phyloP scores from a whole-genome alignment of 2,888 invertebrate species.

The Marronus borbonicus region DNA sequence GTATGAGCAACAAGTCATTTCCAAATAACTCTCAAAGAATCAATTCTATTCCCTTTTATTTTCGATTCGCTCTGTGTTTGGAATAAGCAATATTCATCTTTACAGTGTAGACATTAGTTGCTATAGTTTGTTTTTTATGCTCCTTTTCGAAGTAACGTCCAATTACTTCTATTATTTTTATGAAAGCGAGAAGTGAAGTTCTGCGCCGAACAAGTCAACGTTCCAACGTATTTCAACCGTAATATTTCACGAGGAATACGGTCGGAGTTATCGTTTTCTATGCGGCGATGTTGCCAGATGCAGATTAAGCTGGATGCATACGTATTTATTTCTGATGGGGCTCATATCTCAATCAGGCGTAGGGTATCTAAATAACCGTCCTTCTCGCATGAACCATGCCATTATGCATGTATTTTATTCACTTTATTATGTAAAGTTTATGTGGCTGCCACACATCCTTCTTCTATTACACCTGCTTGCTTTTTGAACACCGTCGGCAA shows the following conservation, averaged over 20 bases:
- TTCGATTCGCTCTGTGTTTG: too few relatives aligned
- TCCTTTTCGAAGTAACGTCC: too few relatives aligned
- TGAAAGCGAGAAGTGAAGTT: not conserved
- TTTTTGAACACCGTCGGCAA: slow-evolving; percentile 31
- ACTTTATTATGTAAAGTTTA: slow-evolving; percentile 44
- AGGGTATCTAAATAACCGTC: slow-evolving; percentile 37
- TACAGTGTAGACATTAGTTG: too few relatives aligned
- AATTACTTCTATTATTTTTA: not conserved
- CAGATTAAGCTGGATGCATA: slow-evolving; percentile 38
- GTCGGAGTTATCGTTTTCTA: slow-evolving; percentile 42
- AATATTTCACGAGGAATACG: slow-evolving; percentile 24
- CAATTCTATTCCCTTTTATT: too few relatives aligned
- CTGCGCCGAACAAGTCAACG: not conserved
- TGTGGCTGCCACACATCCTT: slow-evolving; percentile 39
- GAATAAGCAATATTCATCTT: too few relatives aligned
- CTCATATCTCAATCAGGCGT: slow-evolving; percentile 29
- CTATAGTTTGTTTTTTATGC: too few relatives aligned
- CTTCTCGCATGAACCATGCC: slow-evolving; percentile 11
- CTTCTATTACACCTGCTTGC: slow-evolving; percentile 35
- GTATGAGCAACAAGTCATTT: too few relatives aligned
- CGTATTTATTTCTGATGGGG: slow-evolving; percentile 40
- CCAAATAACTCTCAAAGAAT: too few relatives aligned
- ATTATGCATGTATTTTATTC: slow-evolving; percentile 46
- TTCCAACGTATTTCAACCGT: not conserved
- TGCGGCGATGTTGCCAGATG: slow-evolving; percentile 38